Conservation (phyloP, 2,888 invertebrate genomes). For the Physocephala rufipes region DNA sequence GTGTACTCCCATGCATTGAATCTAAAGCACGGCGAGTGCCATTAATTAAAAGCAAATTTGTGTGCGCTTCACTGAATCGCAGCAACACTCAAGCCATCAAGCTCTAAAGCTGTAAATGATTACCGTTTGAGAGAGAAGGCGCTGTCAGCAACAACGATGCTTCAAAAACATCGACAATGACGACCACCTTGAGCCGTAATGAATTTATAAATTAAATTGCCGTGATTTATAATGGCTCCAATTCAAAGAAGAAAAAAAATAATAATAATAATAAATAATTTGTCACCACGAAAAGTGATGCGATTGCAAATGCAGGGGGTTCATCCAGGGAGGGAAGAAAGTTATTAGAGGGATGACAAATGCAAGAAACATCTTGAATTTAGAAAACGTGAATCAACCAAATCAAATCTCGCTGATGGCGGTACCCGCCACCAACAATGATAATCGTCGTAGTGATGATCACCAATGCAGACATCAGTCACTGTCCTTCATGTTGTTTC, state of each 20-base stretch:
- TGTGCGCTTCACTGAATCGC: conserved; percentile 22
- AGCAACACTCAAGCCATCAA: conserved; percentile 8
- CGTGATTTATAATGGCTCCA: conserved; percentile 43
- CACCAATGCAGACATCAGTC: no score
- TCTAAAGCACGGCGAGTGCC: conserved; percentile 42
- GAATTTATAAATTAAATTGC: conserved; percentile 41
- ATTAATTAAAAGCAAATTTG: conserved; percentile 42
- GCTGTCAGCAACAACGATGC: conserved; percentile 15
- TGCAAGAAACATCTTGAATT: conserved; percentile 1
- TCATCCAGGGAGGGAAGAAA: no score
- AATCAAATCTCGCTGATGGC: no score
- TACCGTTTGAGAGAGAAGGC: conserved; percentile 6
- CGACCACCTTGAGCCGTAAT: neutral
- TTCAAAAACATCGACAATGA: conserved; percentile 3
- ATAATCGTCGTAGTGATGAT: no score
- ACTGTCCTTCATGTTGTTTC: neutral
- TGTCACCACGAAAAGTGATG: neutral
- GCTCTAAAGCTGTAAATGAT: neutral
- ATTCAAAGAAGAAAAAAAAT: conserved; percentile 22
- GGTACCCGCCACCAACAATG: no score
- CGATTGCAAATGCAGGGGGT: conserved; percentile 19
- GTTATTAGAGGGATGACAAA: neutral
- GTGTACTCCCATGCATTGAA: conserved; percentile 39
- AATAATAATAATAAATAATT: no score
- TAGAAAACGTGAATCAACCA: neutral